Evolutionary conservation across 2,888 invertebrate species (phyloP).

Genomic region (Sylvicola cinctus): DNA sequence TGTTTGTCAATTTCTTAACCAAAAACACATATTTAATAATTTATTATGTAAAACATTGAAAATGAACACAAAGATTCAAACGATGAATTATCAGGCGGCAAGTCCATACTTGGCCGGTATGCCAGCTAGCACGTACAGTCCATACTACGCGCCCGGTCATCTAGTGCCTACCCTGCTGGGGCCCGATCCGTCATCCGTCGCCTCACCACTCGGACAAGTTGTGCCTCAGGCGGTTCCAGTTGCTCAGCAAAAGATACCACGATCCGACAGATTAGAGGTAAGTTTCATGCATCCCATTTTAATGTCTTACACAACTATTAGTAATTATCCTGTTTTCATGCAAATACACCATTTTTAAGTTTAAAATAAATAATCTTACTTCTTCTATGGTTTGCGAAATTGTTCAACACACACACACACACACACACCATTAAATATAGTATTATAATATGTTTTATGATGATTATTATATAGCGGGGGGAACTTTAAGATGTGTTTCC

Average conservation of each 20-base stretch:
- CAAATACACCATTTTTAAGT: background rate
- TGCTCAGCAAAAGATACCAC: conserved; percentile 84
- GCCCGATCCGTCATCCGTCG: conserved; percentile 61
- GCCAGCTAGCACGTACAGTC: conserved; percentile 79
- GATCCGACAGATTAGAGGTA: conserved; percentile 93
- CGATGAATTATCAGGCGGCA: conserved; percentile 57
- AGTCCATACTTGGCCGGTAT: conserved; percentile 84
- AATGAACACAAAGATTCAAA: too few relatives aligned
- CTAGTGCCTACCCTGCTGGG: conserved; percentile 80
- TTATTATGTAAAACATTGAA: too few relatives aligned
- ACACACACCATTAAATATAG: too few relatives aligned
- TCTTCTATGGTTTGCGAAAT: background rate
- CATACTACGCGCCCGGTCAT: conserved; percentile 73
- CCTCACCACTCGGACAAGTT: conserved; percentile 57
- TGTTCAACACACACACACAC: too few relatives aligned
- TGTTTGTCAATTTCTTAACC: too few relatives aligned
- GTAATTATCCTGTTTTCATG: background rate
- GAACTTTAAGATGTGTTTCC: too few relatives aligned
- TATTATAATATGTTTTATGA: too few relatives aligned
- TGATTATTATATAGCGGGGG: too few relatives aligned
- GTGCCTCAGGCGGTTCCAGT: conserved; percentile 71
- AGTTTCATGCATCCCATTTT: conserved; percentile 22
- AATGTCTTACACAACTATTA: background rate
- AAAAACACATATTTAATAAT: too few relatives aligned
- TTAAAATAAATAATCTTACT: background rate